Evolutionary conservation across 2,113 vertebrate genomes (phyloP), one percentile per base, ranked within the genome.

Genomic region (Acanthisitta chloris): DNA sequence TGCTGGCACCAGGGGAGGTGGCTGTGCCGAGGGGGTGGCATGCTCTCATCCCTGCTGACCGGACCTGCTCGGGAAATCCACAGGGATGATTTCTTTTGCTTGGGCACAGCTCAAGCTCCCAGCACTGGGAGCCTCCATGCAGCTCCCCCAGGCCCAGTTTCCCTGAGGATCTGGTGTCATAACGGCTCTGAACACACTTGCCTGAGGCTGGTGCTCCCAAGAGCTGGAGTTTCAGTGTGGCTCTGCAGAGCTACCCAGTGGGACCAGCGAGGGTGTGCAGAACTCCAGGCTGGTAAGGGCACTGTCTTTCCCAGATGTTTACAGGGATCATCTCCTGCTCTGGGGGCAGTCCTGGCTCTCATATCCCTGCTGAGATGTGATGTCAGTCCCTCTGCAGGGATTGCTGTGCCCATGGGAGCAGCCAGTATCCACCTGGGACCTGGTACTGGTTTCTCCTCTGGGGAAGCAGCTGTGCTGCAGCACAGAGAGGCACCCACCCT

Each of bases 391-490:
- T 49, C 48, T 11, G 3, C 14, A 3, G 52, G 57, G 42, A 29
- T 29, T 1, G 8, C 14, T 2, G 16, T 52, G 67, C 59, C 61
- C 10, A 3, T 0, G 5, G 66, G 51, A 86, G 25, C 8, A 23
- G 52, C 15, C 8, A 7, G 6, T 3, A 1, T 16, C 61, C 5
- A 0, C 55, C 14, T 2, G 12, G 43, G 64, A 33, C 12, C 36
- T 4, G 5, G 40, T 5, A 10, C 48, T 33, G 12, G 5, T 33
- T 55, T 28, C 23, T 81, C 18, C 31, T 33, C 42, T 0, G 0
- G 9, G 54, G 69, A n/a, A 33, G 33, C 2, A 0, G 48, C 66
- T 59, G 61, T 1, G 0, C 17, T 0, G 0, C 42, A 45, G 84
- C 55, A 49, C 0, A 0, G 34, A 10, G 69, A 36, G 55, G 21